Percentiles rank a stretch among this genome's conserved stretches.
These are phyloP conservation scores for Trididemnum miniatum DNA, from an alignment of 23 tunicate species.

Conservation along the genomic window DNA sequence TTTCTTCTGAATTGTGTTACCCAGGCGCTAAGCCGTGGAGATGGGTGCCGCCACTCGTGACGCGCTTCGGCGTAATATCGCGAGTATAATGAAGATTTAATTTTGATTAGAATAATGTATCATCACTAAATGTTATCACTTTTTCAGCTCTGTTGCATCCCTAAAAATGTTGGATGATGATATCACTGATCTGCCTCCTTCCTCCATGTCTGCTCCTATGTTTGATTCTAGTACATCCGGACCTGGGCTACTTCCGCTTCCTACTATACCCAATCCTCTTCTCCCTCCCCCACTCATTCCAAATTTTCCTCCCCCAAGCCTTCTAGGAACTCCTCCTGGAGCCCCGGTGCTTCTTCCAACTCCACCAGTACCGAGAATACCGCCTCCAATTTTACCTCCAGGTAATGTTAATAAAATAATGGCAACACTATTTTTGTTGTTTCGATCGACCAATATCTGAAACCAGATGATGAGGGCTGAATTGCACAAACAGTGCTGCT, in stretches of 20 bases:
- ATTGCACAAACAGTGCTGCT: too few relatives aligned
- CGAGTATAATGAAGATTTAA: too few relatives aligned
- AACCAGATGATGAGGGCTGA: too few relatives aligned
- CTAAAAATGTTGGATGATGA: slow-evolving; percentile 47
- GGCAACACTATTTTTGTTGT: too few relatives aligned
- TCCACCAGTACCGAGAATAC: background rate
- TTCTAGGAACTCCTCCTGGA: slow-evolving; percentile 30
- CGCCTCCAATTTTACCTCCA: slow-evolving; percentile 28
- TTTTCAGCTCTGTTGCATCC: slow-evolving; percentile 43
- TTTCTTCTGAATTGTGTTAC: too few relatives aligned
- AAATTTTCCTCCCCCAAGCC: slow-evolving; percentile 29
- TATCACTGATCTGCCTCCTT: slow-evolving; percentile 4
- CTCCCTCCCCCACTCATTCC: slow-evolving; percentile 31
- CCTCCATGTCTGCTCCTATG: background rate
- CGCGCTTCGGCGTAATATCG: too few relatives aligned
- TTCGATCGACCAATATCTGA: too few relatives aligned
- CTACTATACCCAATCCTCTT: slow-evolving; percentile 6
- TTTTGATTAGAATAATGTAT: too few relatives aligned
- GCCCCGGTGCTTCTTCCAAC: slow-evolving; percentile 12
- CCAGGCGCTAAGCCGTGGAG: too few relatives aligned
- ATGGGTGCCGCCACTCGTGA: too few relatives aligned
- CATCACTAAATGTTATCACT: too few relatives aligned
- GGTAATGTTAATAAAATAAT: too few relatives aligned
- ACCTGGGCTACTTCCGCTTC: slow-evolving; percentile 47
- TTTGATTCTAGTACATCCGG: background rate